Conservation (phyloP, 2,113 vertebrate genomes). For the Stegostoma tigrinum region DNA sequence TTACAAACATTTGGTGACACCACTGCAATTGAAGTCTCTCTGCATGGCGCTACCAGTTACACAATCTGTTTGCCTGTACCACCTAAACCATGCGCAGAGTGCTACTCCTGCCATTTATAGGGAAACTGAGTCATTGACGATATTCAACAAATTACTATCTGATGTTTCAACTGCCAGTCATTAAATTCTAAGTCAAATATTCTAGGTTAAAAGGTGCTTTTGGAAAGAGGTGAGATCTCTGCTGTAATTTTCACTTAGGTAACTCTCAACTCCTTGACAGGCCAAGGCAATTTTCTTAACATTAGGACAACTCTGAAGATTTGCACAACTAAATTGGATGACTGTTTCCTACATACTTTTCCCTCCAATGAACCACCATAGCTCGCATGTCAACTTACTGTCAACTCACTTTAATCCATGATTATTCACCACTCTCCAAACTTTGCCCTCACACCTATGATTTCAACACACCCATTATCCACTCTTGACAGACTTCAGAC, state of each 20-base stretch:
- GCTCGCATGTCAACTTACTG: no score
- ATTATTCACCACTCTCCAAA: no score
- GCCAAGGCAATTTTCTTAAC: neutral
- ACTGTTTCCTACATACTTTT: neutral
- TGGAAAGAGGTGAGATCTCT: neutral
- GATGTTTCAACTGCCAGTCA: neutral
- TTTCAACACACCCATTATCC: no score
- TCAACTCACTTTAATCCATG: no score
- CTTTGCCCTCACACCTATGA: no score
- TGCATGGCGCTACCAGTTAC: constrained; percentile 48
- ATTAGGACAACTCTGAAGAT: neutral
- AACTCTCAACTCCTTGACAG: neutral
- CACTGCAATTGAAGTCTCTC: constrained; percentile 4
- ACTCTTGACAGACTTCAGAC: no score
- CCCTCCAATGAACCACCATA: no score
- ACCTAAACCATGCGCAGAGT: constrained; percentile 42
- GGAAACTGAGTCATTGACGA: neutral
- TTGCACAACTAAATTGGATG: neutral
- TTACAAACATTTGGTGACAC: constrained; percentile 40
- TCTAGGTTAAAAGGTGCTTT: neutral
- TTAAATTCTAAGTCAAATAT: neutral
- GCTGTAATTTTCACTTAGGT: neutral
- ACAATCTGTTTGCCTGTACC: constrained; percentile 42
- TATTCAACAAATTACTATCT: neutral
- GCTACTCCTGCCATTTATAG: neutral